Evolutionary conservation across 2,797 vertebrate genomes (phyloP), one percentile per base, ranked within the genome.

Genomic region (Valencia hispanica): DNA sequence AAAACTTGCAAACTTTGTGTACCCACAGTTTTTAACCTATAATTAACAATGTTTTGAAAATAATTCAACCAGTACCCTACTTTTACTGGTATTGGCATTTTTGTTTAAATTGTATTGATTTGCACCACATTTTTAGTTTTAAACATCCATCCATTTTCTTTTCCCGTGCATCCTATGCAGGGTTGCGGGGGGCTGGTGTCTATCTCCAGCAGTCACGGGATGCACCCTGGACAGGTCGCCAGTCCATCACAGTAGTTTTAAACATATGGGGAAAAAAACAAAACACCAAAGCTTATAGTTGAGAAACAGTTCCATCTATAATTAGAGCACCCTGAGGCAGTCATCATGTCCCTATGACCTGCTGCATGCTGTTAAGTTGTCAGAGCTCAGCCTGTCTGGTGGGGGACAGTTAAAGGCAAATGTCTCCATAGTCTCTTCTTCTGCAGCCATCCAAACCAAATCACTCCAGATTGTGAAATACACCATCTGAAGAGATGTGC

Each of bases 1-100:
- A 63, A 63, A 77, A 77, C 57, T 74, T 47, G 6, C 72, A 5
- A 63, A 48, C 74, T 51, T 8, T 51, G 34, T 22, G 32, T 22
- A 63, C 17, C 6, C 7, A 34, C 15, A 8, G 57, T 61, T 9
- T 34, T 32, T 61, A 61, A 3, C 57, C 6, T 61, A 8, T 20
- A 61, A 32, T 61, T 61, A 50, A 20, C 15, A 1, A 51, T 51
- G 7, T 53, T 53, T 25, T 59, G n/a, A 17, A 15, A 59, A 59
- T 6, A 61, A 61, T 61, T 32, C 17, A 14, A 57, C 53, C 5
- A 30, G 50, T 10, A 25, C 50, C 7, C 7, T 1, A 30, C 10
- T 57, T 27, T 53, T 9, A 53, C 9, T n/a, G 22, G 25, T 53
- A n/a, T n/a, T 1, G 2, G 5, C 51, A 53, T 17, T 53, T 53